Evolutionary conservation across 2,888 invertebrate genomes (phyloP), one percentile per base, ranked within the genome.

Genomic region (Rugalucina vietnamica): DNA sequence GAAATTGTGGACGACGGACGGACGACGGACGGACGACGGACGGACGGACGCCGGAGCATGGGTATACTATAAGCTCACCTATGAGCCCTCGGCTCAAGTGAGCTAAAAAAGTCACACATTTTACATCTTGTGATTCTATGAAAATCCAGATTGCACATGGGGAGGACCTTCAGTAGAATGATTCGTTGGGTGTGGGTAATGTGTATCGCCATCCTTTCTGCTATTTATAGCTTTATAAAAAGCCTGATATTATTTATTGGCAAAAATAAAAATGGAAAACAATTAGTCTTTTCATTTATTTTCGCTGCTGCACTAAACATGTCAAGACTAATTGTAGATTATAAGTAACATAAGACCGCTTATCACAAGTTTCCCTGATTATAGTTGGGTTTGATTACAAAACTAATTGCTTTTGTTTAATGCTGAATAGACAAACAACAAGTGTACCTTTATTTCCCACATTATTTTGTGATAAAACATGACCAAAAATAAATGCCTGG

Each of bases 391-490:
- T 34, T 65, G 65, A 65, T 65, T 65, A 65, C 65, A 65, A 65
- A 65, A 65, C 34, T 65, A 65, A 65, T 65, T 65, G 65, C 65
- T 65, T 65, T 65, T 65, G 65, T 65, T 65, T 65, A 65, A 65
- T 65, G 65, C 34, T 65, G 65, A 34, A 65, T 65, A 65, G 18
- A 65, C 65, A 65, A 65, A 29, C 5, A 60, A 65, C 65, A 65
- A 65, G 65, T 65, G 65, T 65, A 34, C 24, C 32, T 18, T 60
- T 65, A 65, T 65, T 65, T 65, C 65, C 57, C 65, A 65, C 34
- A 34, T 65, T 65, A 34, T 65, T 65, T 34, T 65, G 65, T 65
- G 65, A 65, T 65, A 65, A 65, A 65, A 65, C 65, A 65, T 65
- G 65, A 65, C 65, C 65, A 65, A 65, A 65, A 65, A 65, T 65